Conservation (phyloP, 2,888 invertebrate genomes). For the Amphimallon solstitiale region DNA sequence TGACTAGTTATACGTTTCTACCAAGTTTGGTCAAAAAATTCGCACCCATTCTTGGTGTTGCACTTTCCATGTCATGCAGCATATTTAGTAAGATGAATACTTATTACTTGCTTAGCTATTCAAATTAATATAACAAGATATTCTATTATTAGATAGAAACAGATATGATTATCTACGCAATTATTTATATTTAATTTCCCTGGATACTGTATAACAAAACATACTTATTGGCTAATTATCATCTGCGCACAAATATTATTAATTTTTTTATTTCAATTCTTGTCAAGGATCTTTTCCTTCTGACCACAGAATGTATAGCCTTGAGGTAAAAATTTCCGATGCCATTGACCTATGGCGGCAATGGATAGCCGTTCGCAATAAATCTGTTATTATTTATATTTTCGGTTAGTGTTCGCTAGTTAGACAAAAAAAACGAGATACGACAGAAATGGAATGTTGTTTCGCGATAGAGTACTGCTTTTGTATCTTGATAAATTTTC, state of each 20-base stretch:
- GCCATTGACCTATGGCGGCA: slow-evolving; percentile 33
- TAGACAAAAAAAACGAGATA: slow-evolving; percentile 2
- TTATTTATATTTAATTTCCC: too few species aligned
- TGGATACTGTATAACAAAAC: too few species aligned
- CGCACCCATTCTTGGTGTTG: too few species aligned
- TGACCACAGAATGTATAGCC: slow-evolving; percentile 28
- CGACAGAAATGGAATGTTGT: background rate
- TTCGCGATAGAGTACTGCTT: background rate
- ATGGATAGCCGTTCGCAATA: slow-evolving; percentile 27
- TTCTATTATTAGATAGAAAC: too few species aligned
- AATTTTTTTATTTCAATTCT: slow-evolving; percentile 26
- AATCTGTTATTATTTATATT: slow-evolving; percentile 30
- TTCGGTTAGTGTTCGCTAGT: slow-evolving; percentile 9
- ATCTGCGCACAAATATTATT: background rate
- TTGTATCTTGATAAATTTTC: background rate
- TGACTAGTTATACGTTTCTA: too few species aligned
- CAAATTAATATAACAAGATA: too few species aligned
- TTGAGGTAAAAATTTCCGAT: slow-evolving; percentile 33
- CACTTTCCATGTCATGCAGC: too few species aligned
- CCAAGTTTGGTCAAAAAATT: too few species aligned
- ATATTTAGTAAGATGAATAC: too few species aligned
- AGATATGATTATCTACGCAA: too few species aligned
- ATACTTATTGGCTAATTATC: too few species aligned
- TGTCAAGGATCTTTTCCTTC: slow-evolving; percentile 18
- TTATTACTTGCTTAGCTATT: too few species aligned